These are phyloP conservation scores for Pachyramphus minor DNA, from an alignment of 2,113 vertebrate genomes.

Conservation along the genomic window DNA sequence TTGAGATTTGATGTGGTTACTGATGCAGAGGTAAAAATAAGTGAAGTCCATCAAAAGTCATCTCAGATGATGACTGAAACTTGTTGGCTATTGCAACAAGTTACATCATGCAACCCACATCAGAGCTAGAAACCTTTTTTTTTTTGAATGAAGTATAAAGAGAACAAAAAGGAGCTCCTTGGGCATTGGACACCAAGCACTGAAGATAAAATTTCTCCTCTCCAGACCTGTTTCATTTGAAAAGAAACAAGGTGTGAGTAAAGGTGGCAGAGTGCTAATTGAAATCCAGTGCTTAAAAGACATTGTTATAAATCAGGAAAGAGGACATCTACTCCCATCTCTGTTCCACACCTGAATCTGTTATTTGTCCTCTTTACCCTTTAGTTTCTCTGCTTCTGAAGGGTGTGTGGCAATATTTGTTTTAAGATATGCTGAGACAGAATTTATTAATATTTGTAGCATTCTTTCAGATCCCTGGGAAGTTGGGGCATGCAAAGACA, in stretches of 20 bases:
- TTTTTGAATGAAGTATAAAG: not conserved
- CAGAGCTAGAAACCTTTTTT: not conserved
- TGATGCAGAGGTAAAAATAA: not conserved
- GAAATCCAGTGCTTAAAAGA: not conserved
- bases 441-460: not conserved
- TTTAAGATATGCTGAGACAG: not conserved
- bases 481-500: not conserved
- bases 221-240: not conserved
- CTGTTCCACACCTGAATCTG: not conserved
- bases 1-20: not conserved
- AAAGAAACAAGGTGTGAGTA: not conserved
- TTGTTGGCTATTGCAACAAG: not conserved
- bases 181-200: not conserved
- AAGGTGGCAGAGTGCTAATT: not conserved
- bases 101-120: rapidly evolving
- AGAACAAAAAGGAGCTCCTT: not conserved
- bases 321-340: not conserved
- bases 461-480: not conserved
- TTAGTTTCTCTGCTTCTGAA: not conserved
- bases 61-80: not conserved
- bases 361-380: not conserved
- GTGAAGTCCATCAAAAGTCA: not conserved
- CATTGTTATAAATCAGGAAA: not conserved
- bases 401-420: not conserved
- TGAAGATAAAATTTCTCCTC: not conserved